phyloP scores from a whole-genome alignment of 2,888 invertebrate genomes.

The Drosophila aldrichi region DNA sequence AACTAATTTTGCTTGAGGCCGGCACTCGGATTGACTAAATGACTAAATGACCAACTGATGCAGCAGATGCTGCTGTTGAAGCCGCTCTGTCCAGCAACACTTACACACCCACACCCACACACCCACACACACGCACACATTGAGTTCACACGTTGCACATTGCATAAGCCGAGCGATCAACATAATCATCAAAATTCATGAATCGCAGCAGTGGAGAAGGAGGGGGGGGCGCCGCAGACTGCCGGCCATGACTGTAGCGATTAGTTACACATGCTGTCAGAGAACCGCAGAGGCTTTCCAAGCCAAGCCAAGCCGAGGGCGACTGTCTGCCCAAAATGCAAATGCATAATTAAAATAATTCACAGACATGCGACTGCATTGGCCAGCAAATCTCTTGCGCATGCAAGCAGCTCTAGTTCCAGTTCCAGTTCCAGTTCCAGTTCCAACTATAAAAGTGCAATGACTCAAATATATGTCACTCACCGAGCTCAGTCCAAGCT shows the following conservation, averaged over 20 bases:
- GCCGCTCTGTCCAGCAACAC: constrained; percentile 10
- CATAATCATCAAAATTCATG: constrained; percentile 78
- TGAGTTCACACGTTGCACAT: constrained; percentile 69
- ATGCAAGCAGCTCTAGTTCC: constrained; percentile 10
- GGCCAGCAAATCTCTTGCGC: constrained; percentile 39
- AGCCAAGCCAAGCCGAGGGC: constrained; percentile 22
- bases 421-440: not conserved
- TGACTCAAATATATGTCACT: constrained; percentile 64
- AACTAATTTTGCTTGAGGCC: constrained; percentile 66
- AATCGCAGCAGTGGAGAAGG: constrained; percentile 42
- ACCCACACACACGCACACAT: constrained; percentile 50
- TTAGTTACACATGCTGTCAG: constrained; percentile 64
- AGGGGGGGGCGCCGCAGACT: not conserved
- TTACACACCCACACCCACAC: constrained; percentile 10
- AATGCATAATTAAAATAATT: constrained; percentile 74
- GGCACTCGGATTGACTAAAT: constrained; percentile 35
- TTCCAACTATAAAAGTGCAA: constrained; percentile 50
- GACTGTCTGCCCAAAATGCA: constrained; percentile 55
- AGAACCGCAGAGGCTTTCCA: constrained; percentile 17
- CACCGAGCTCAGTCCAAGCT: constrained; percentile 17
- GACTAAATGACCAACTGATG: constrained; percentile 57
- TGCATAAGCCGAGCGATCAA: constrained; percentile 69
- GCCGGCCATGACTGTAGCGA: constrained; percentile 45
- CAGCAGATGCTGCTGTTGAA: constrained; percentile 39
- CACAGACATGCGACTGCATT: constrained; percentile 48